Evolutionary conservation across 2,888 invertebrate genomes (phyloP).

Genomic region (Phyto melanocephala): DNA sequence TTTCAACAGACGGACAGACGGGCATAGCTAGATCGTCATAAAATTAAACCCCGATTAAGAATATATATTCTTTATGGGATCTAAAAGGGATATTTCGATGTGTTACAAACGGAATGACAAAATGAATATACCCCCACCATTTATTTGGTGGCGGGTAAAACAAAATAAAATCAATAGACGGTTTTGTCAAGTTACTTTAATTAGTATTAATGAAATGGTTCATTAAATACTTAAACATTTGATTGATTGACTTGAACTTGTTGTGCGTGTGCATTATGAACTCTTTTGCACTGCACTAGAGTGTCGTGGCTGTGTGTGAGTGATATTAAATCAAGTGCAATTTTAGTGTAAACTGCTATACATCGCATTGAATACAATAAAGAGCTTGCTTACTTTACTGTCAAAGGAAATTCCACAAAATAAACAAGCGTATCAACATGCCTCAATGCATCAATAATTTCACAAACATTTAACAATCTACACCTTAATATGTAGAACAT

Average conservation of each 20-base stretch:
- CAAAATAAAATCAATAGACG: background rate
- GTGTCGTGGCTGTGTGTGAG: background rate
- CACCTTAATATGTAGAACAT: background rate
- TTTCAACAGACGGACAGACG: too few species aligned
- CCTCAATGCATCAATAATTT: conserved; percentile 32
- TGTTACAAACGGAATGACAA: too few species aligned
- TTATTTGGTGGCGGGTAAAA: too few species aligned
- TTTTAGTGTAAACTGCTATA: background rate
- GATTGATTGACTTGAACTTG: conserved; percentile 36
- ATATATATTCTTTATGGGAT: too few species aligned
- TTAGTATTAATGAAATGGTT: conserved; percentile 35
- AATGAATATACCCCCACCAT: too few species aligned
- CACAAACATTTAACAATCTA: conserved; percentile 10
- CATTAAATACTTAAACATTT: conserved; percentile 44
- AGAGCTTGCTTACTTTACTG: background rate
- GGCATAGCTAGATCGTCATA: too few species aligned
- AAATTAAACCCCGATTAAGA: too few species aligned
- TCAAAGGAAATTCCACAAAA: conserved; percentile 39
- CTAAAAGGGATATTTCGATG: too few species aligned
- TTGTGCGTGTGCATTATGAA: background rate
- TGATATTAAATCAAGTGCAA: background rate
- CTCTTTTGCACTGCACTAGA: background rate
- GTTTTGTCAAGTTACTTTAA: conserved; percentile 16
- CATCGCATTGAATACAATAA: background rate
- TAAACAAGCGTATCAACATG: conserved; percentile 16